These are phyloP conservation scores for Teleogryllus occipitalis DNA, from an alignment of 1,140 invertebrate genomes.

Conservation along the genomic window DNA sequence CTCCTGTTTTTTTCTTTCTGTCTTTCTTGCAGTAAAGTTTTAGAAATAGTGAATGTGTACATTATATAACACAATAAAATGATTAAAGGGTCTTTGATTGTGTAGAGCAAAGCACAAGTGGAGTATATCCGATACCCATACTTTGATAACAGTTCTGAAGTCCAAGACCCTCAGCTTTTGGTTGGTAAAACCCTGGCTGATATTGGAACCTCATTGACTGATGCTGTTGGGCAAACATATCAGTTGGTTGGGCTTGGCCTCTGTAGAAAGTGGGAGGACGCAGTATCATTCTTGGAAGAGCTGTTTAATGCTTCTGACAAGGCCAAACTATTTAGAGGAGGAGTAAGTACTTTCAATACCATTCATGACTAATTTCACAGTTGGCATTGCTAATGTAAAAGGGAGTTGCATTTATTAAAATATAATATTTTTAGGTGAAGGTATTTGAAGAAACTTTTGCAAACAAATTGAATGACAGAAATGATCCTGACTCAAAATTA, in stretches of 20 bases:
- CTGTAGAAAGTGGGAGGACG: conserved; percentile 57
- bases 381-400: too few species aligned
- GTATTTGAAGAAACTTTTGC: conserved; percentile 9
- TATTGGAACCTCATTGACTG: conserved; percentile 44
- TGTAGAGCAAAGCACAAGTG: conserved; percentile 61
- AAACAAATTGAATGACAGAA: neutral
- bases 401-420: too few species aligned
- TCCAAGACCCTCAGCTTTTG: conserved; percentile 54
- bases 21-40: too few species aligned
- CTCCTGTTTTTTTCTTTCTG: too few species aligned
- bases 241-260: conserved; percentile 57
- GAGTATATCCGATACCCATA: conserved; percentile 68
- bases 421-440: neutral
- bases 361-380: too few species aligned
- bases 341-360: conserved; percentile 9
- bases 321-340: conserved; percentile 10
- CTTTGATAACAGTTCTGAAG: conserved; percentile 83
- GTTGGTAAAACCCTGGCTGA: conserved; percentile 70
- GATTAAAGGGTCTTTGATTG: too few species aligned
- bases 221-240: conserved; percentile 52
- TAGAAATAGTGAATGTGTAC: too few species aligned
- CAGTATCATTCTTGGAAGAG: conserved; percentile 36
- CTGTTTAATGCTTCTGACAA: conserved; percentile 27
- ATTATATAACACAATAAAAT: too few species aligned
- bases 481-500: neutral